These are phyloP conservation scores for Rhegmatorhina hoffmannsi DNA, from an alignment of 2,113 vertebrate genomes.

Conservation along the genomic window DNA sequence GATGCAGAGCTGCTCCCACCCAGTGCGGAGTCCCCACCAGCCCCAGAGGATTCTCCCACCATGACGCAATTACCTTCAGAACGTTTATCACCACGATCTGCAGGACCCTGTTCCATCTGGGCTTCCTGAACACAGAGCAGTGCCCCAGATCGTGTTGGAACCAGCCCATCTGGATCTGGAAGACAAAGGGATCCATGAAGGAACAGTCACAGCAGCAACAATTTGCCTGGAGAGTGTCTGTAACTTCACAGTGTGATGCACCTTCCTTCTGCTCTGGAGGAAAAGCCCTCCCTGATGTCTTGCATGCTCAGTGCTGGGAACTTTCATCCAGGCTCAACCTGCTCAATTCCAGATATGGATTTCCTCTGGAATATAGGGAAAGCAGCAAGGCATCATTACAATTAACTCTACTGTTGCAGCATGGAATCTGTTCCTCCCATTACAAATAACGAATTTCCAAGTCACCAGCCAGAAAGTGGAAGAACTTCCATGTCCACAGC, in stretches of 20 bases:
- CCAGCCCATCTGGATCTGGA: conserved; percentile 66
- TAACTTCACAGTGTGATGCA: background rate
- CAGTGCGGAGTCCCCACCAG: background rate
- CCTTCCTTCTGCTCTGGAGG: background rate
- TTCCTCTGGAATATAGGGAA: background rate
- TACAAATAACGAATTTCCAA: background rate
- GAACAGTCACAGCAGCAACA: background rate
- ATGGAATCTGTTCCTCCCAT: background rate
- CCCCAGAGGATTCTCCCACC: background rate
- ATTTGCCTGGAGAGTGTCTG: background rate
- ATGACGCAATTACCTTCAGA: conserved; percentile 61
- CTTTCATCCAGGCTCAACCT: background rate
- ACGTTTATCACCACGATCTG: conserved; percentile 55
- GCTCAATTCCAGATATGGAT: background rate
- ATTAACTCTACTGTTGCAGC: background rate
- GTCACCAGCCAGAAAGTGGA: background rate
- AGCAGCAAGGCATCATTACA: background rate
- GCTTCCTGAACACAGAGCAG: conserved; percentile 69
- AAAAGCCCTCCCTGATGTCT: background rate
- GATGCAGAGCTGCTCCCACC: background rate
- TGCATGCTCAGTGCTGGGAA: background rate
- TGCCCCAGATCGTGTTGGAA: conserved; percentile 76
- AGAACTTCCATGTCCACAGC: background rate
- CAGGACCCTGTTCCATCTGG: conserved; percentile 70
- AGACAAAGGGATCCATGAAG: background rate